Conservation (phyloP, 2,113 vertebrate genomes). For the Pollachius pollachius region DNA sequence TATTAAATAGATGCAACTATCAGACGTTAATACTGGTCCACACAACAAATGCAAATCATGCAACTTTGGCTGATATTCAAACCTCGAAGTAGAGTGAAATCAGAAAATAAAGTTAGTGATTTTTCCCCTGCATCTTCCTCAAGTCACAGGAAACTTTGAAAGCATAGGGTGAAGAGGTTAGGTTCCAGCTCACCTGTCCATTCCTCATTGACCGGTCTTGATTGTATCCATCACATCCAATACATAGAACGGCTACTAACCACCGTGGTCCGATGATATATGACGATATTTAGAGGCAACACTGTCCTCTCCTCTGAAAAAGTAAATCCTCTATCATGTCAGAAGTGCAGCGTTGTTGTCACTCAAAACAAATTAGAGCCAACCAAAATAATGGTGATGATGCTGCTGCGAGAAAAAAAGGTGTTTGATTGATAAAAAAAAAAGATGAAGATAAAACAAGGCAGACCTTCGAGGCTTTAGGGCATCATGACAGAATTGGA, state of each 20-base stretch:
- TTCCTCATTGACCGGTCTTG: constrained; percentile 54
- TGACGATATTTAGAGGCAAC: neutral
- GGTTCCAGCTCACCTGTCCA: constrained; percentile 49
- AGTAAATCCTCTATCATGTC: neutral
- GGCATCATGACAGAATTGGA: neutral
- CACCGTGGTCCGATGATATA: neutral
- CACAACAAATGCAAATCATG: too few relatives aligned
- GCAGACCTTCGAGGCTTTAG: neutral
- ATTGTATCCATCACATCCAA: neutral
- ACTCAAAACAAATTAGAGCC: neutral
- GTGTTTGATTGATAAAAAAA: too few relatives aligned
- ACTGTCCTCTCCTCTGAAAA: neutral
- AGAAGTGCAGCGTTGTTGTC: neutral
- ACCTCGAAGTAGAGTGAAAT: too few relatives aligned
- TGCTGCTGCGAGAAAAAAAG: too few relatives aligned
- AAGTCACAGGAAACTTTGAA: too few relatives aligned
- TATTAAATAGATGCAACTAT: too few relatives aligned
- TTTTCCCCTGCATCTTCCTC: too few relatives aligned
- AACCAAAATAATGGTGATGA: too few relatives aligned
- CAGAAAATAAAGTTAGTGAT: too few relatives aligned
- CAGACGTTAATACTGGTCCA: too few relatives aligned
- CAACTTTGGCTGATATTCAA: too few relatives aligned
- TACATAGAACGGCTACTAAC: neutral
- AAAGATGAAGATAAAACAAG: neutral
- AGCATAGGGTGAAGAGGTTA: too few relatives aligned